Percentiles rank a stretch among this genome's conserved stretches.
These are phyloP conservation scores for Morpho achilles DNA, from an alignment of 2,888 invertebrate species.

Conservation along the genomic window DNA sequence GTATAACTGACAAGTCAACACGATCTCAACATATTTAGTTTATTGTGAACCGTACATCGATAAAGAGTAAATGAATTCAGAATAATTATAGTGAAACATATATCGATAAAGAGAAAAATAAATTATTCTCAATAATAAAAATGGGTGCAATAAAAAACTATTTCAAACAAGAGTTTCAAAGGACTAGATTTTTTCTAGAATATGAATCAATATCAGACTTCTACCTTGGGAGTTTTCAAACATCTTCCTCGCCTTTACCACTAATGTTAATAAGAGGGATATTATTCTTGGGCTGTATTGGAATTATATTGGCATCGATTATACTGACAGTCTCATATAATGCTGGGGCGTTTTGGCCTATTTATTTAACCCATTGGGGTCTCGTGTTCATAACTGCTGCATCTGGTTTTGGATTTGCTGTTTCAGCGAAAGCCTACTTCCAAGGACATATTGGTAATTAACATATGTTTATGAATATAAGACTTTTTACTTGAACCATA, in stretches of 20 bases:
- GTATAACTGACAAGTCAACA: conserved; percentile 3
- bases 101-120: not conserved
- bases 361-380: conserved; percentile 68
- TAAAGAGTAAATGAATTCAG: not conserved
- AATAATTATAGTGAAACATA: conserved; percentile 3
- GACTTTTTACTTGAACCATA: no score
- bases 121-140: conserved; percentile 22
- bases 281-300: conserved; percentile 48
- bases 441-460: conserved; percentile 54
- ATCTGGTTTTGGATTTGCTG: conserved; percentile 43
- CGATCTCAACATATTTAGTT: not conserved
- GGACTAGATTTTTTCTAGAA: conserved; percentile 42
- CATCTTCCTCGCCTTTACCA: conserved; percentile 44
- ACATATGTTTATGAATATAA: no score
- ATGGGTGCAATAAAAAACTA: conserved; percentile 52
- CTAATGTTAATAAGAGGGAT: conserved; percentile 45
- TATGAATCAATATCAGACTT: conserved; percentile 52
- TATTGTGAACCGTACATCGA: no score
- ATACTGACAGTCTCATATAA: conserved; percentile 32
- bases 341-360: conserved; percentile 44
- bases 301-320: conserved; percentile 46
- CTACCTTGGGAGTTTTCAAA: conserved; percentile 51
- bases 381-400: conserved; percentile 47
- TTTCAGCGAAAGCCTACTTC: conserved; percentile 43
- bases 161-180: conserved; percentile 47